Evolutionary conservation across 1,140 invertebrate species (phyloP), one percentile per base, ranked within the genome.

Genomic region (Caenorhabditis tropicalis): DNA sequence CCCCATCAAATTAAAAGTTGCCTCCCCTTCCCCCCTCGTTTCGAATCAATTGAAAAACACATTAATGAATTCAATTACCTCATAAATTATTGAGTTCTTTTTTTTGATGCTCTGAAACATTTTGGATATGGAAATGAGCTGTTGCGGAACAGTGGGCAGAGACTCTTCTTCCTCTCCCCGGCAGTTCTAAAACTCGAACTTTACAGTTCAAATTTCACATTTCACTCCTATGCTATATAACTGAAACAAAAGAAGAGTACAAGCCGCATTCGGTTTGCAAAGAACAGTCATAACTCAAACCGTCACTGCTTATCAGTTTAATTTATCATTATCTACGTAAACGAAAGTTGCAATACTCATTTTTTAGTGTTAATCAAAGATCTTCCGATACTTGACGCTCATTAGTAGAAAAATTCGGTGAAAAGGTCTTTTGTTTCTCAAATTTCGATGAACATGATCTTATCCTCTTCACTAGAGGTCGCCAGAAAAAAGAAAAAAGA

Each of bases 391-490:
- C 53, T 19, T 43, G 21, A 74, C 65, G 36, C 65, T 74, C 65
- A 74, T 74, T 74, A 39, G 65, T 58, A 58, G 21, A 58, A 74
- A 74, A 74, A 70, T n/a, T n/a, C 16, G 39, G 60, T 16, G 49
- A 51, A 29, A 56, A 7, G 3, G 12, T 74, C 33, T 31, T 46
- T 33, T 65, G 10, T 27, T 36, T 43, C 65, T 74, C 65, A 43
- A 74, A 74, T 74, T 74, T 74, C 65, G 33, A 74, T 74, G 65
- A 74, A 74, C 36, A 74, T 74, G 65, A 74, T 74, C 65, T 74
- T 65, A 65, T 65, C 65, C 33, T 74, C n/a, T 74, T 39, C 19
- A 27, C 36, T 43, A 46, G 36, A 74, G 65, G 65, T 74, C 65
- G 65, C 10, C 65, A 27, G 2, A 4, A 15, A 24, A 74, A 74